Evolutionary conservation across 2,113 vertebrate species (phyloP).

Genomic region (Cyrtonyx montezumae): DNA sequence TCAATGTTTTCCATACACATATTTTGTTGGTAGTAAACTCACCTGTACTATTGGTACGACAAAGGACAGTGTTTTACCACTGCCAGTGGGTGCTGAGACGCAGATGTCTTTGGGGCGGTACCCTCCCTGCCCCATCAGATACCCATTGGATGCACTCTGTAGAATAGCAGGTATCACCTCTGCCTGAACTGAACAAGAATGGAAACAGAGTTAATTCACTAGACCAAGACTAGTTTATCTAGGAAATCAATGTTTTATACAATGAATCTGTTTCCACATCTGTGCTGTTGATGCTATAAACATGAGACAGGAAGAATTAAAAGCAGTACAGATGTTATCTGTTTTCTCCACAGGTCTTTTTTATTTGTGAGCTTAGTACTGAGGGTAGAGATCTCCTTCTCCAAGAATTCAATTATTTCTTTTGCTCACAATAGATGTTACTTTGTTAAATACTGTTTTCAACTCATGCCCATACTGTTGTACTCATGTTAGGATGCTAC

Average conservation of each 20-base stretch:
- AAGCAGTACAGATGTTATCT: background rate
- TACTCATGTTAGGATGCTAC: background rate
- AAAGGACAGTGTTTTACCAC: slow-evolving; percentile 94
- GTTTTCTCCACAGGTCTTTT: background rate
- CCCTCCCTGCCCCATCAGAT: slow-evolving; percentile 85
- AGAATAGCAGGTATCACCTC: slow-evolving; percentile 92
- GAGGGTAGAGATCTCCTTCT: background rate
- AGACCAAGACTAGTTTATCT: background rate
- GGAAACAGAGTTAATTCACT: background rate
- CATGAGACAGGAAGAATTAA: background rate
- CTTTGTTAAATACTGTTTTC: background rate
- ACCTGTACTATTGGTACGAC: slow-evolving; percentile 94
- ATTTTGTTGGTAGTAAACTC: background rate
- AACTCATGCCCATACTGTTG: background rate
- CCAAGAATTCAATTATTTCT: background rate
- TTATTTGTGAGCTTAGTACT: background rate
- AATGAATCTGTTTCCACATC: background rate
- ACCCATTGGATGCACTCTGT: slow-evolving; percentile 78
- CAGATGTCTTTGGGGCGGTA: slow-evolving; percentile 91
- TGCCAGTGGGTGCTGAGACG: slow-evolving; percentile 95
- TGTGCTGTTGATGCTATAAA: background rate
- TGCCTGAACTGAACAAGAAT: slow-evolving; percentile 83
- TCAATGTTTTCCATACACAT: background rate
- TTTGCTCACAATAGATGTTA: background rate
- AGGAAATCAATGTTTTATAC: background rate